Evolutionary conservation across 2,888 invertebrate species (phyloP).

Genomic region (Pollenia griseotomentosa): DNA sequence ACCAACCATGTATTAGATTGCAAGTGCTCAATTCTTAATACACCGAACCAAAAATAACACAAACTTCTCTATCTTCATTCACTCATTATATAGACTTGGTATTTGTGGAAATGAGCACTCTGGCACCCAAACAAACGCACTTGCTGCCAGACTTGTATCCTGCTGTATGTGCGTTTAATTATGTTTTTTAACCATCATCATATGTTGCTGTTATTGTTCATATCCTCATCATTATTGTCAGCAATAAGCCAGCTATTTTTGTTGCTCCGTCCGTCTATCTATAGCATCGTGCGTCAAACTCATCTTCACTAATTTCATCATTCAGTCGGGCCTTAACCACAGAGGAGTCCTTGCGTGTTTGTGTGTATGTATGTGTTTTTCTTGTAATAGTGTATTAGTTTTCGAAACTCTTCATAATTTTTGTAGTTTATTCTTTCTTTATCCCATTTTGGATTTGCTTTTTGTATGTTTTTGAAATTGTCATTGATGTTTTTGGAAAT

Average conservation of each 20-base stretch:
- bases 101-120: constrained; percentile 34
- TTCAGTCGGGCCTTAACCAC: constrained; percentile 14
- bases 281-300: constrained; percentile 11
- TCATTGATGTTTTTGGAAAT: constrained; percentile 68
- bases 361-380: background rate
- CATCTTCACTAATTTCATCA: constrained; percentile 52
- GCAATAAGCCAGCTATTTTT: constrained; percentile 62
- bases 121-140: background rate
- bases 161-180: constrained; percentile 56
- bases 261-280: constrained; percentile 3
- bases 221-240: constrained; percentile 71
- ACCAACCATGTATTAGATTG: background rate
- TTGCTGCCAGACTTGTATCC: constrained; percentile 10
- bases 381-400: constrained; percentile 14
- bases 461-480: constrained; percentile 36
- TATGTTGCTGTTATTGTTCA: constrained; percentile 67
- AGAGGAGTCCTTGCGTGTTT: no score
- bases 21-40: constrained; percentile 3
- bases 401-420: constrained; percentile 54
- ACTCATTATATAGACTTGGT: constrained; percentile 60
- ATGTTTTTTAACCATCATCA: constrained; percentile 65
- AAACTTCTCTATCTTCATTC: background rate
- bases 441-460: constrained; percentile 14
- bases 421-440: background rate
- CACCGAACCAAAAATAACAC: constrained; percentile 10